A percentile compares a stretch with the other conserved stretches of the same genome.
phyloP scores from a whole-genome alignment of 1,140 invertebrate genomes.

The Drosophila persimilis region DNA sequence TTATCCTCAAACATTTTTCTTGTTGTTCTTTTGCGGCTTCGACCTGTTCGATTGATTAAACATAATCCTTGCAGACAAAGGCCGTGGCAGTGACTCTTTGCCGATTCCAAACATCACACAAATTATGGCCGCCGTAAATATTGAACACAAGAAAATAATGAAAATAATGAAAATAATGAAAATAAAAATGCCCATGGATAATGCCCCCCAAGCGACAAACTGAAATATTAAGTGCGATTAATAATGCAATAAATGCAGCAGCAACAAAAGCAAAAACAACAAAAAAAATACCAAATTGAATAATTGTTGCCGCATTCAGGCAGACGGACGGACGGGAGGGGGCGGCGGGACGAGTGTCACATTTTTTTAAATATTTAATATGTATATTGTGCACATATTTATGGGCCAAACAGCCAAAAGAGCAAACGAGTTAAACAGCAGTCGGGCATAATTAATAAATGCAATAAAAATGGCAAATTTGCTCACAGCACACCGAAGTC shows the following conservation, averaged over 20 bases:
- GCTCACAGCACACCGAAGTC: slow-evolving; percentile 4
- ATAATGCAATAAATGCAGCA: slow-evolving; percentile 61
- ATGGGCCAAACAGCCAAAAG: slow-evolving; percentile 27
- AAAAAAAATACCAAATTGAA: slow-evolving; percentile 52
- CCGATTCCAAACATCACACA: slow-evolving; percentile 27
- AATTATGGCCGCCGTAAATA: slow-evolving; percentile 74
- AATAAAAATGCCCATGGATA: slow-evolving; percentile 39
- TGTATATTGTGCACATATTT: slow-evolving; percentile 27
- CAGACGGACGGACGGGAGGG: not conserved
- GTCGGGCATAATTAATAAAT: slow-evolving; percentile 51
- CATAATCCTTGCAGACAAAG: slow-evolving; percentile 30
- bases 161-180: slow-evolving; percentile 14
- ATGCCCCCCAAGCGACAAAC: slow-evolving; percentile 42
- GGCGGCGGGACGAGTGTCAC: not conserved
- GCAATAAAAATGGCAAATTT: slow-evolving; percentile 48
- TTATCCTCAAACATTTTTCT: slow-evolving; percentile 12
- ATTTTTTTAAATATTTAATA: slow-evolving; percentile 34
- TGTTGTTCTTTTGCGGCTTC: not conserved
- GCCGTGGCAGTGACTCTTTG: not conserved
- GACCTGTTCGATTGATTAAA: slow-evolving; percentile 31
- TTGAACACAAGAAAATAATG: slow-evolving; percentile 51
- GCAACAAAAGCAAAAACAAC: slow-evolving; percentile 5
- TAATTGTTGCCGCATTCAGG: slow-evolving; percentile 7
- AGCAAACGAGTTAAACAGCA: slow-evolving; percentile 46
- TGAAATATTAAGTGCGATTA: slow-evolving; percentile 69